These are phyloP conservation scores for Etheostoma cragini DNA, from an alignment of 2,113 vertebrate genomes.

Conservation along the genomic window DNA sequence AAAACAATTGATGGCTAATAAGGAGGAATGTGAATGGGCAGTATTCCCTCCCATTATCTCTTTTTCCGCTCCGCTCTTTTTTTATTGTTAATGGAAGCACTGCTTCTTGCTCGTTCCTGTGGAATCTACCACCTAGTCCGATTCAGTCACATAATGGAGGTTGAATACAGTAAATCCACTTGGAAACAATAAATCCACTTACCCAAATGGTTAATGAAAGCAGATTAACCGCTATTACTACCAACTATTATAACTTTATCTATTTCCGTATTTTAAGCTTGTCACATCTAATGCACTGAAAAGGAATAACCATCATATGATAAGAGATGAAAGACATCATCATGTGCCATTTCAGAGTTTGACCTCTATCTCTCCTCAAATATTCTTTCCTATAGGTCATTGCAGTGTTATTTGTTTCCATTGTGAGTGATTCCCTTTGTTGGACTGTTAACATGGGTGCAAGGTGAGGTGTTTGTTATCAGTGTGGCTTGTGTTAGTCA, in stretches of 20 bases:
- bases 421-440: neutral
- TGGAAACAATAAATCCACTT: neutral
- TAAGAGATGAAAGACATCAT: neutral
- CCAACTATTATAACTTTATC: neutral
- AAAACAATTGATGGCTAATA: slow-evolving; percentile 24
- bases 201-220: slow-evolving; percentile 34
- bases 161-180: slow-evolving; percentile 32
- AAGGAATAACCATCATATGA: neutral
- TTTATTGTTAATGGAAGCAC: slow-evolving; percentile 15
- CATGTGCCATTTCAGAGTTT: neutral
- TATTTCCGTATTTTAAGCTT: neutral
- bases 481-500: neutral
- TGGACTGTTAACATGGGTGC: slow-evolving; percentile 14
- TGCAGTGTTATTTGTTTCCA: neutral
- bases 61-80: neutral
- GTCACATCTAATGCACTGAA: neutral
- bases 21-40: slow-evolving; percentile 24
- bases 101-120: slow-evolving; percentile 5
- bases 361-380: neutral
- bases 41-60: slow-evolving; percentile 19
- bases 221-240: slow-evolving; percentile 6
- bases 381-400: neutral
- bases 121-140: slow-evolving; percentile 1
- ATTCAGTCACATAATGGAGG: slow-evolving; percentile 23
- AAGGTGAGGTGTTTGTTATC: slow-evolving; percentile 25